Conservation (phyloP, 2,888 invertebrate species). For the Mythimna impura region DNA sequence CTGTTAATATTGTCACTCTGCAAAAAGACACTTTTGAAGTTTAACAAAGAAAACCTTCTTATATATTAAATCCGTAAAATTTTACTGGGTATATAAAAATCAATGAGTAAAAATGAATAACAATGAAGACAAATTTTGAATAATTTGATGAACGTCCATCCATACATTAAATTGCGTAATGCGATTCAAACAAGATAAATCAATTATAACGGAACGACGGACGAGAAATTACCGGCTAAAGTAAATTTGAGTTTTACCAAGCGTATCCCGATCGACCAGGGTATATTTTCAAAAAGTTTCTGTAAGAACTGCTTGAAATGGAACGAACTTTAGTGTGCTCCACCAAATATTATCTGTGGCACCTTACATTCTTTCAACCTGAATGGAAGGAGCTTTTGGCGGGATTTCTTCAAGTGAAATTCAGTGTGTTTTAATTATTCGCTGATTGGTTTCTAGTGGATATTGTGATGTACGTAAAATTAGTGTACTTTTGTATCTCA, state of each 20-base stretch:
- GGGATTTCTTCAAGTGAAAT: too few relatives aligned
- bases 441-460: too few relatives aligned
- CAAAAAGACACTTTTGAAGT: too few relatives aligned
- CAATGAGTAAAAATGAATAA: not conserved
- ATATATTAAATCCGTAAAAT: too few relatives aligned
- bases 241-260: conserved; percentile 13
- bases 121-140: not conserved
- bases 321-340: not conserved
- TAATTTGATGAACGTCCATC: conserved; percentile 10
- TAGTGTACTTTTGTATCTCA: too few relatives aligned
- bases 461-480: too few relatives aligned
- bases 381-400: too few relatives aligned
- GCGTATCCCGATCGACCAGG: conserved; percentile 2
- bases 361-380: not conserved
- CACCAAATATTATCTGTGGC: not conserved
- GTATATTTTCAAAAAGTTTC: conserved; percentile 4
- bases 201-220: conserved; percentile 6
- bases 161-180: conserved; percentile 27
- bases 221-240: conserved; percentile 9
- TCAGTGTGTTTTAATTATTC: too few relatives aligned
- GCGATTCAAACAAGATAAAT: conserved; percentile 27
- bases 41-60: too few relatives aligned
- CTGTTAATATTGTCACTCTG: not conserved
- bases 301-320: not conserved
- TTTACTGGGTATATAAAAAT: too few relatives aligned